These are phyloP conservation scores for Aphaenogaster ashmeadi DNA, from an alignment of 1,140 invertebrate genomes.

Conservation along the genomic window DNA sequence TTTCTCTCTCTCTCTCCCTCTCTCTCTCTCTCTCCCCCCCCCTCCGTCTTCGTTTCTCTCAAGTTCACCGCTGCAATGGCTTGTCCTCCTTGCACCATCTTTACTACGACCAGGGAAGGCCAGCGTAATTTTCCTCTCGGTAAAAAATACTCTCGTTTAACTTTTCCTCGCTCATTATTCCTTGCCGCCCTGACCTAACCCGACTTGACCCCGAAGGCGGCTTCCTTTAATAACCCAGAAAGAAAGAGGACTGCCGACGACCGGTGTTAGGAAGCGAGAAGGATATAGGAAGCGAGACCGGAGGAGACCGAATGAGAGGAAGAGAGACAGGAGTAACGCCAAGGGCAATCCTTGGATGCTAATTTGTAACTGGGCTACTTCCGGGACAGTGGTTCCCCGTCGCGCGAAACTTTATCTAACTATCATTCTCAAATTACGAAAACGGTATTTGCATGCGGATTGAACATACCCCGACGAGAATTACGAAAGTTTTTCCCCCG, in stretches of 20 bases:
- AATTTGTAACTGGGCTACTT: conserved; percentile 87
- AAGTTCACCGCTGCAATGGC: conserved; percentile 49
- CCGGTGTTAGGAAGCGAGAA: conserved; percentile 52
- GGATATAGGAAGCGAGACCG: conserved; percentile 59
- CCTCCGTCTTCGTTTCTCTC: conserved; percentile 42
- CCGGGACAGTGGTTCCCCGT: conserved; percentile 84
- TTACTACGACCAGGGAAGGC: conserved; percentile 74
- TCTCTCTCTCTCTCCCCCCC: conserved; percentile 35
- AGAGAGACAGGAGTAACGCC: conserved; percentile 80
- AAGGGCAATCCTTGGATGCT: conserved; percentile 86
- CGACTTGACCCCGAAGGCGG: conserved; percentile 84
- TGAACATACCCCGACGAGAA: conserved; percentile 1
- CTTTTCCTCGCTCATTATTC: conserved; percentile 86
- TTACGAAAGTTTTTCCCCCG: conserved; percentile 49
- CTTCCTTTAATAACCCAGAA: conserved; percentile 85
- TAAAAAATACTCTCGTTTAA: conserved; percentile 87
- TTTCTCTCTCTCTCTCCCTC: background rate
- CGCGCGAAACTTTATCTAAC: conserved; percentile 73
- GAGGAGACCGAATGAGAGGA: conserved; percentile 56
- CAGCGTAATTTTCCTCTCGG: conserved; percentile 84
- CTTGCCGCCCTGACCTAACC: conserved; percentile 85
- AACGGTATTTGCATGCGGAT: background rate
- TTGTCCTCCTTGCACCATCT: conserved; percentile 59
- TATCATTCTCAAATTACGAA: conserved; percentile 65
- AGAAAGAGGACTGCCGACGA: conserved; percentile 70